Percentiles rank a stretch among this genome's conserved stretches.
Evolutionary conservation across 2,797 vertebrate species (phyloP).

Genomic region (Stomatorhinus walkeri): DNA sequence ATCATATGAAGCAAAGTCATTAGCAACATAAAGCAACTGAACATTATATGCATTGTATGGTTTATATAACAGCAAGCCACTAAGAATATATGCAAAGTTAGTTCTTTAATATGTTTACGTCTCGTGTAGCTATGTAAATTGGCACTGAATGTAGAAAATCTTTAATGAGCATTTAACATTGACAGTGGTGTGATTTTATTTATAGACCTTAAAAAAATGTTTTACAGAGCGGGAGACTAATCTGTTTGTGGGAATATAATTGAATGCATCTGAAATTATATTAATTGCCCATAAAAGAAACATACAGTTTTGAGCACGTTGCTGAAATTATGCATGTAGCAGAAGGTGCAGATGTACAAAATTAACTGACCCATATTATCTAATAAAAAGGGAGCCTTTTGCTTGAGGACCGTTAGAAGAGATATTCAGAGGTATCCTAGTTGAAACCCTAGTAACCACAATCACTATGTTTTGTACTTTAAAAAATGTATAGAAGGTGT

Average conservation of each 20-base stretch:
- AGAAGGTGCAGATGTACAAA: not conserved
- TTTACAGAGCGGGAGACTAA: not conserved
- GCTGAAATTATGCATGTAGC: not conserved
- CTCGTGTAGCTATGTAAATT: not conserved
- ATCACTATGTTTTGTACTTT: not conserved
- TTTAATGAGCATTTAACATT: not conserved
- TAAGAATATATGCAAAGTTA: not conserved
- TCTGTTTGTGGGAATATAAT: not conserved
- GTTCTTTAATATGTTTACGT: not conserved
- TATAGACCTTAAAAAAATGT: not conserved
- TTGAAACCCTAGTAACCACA: not conserved
- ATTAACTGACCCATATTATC: not conserved
- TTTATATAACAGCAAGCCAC: not conserved
- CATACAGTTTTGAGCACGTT: not conserved
- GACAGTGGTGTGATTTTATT: not conserved
- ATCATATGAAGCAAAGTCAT: not conserved
- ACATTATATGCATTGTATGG: not conserved
- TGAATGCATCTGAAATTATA: not conserved
- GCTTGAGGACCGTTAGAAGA: not conserved
- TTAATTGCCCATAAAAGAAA: not conserved
- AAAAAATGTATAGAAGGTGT: not conserved
- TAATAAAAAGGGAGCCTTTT: not conserved
- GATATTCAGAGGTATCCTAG: not conserved
- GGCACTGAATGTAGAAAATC: not conserved
- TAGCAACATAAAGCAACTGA: too few relatives aligned